These are phyloP conservation scores for Ceratina calcarata DNA, from an alignment of 1,140 invertebrate species.

Conservation along the genomic window DNA sequence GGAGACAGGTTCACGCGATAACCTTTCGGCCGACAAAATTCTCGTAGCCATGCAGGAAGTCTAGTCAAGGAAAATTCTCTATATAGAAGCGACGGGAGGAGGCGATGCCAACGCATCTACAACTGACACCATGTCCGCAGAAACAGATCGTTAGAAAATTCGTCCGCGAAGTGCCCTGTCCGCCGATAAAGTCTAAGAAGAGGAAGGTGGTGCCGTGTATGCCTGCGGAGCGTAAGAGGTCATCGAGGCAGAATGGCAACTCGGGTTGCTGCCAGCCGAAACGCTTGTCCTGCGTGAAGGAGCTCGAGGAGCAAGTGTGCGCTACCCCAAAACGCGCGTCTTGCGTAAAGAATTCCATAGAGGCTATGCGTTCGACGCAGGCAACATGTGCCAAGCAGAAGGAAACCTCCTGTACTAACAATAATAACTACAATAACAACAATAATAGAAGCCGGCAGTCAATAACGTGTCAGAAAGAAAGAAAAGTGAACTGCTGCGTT, in stretches of 20 bases:
- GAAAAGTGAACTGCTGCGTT: not conserved
- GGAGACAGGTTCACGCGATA: constrained; percentile 20
- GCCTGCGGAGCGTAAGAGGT: not conserved
- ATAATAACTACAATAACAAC: too few relatives aligned
- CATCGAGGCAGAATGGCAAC: not conserved
- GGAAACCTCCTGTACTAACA: too few relatives aligned
- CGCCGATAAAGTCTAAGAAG: not conserved
- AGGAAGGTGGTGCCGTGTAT: not conserved
- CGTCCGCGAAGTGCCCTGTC: not conserved
- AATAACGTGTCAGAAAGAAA: too few relatives aligned
- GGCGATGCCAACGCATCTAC: constrained; percentile 18
- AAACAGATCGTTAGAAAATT: constrained; percentile 22
- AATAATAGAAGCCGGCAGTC: too few relatives aligned
- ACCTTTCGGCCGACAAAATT: not conserved
- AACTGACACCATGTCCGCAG: not conserved
- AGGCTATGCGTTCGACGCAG: too few relatives aligned
- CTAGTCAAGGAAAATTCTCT: not conserved
- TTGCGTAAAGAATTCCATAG: too few relatives aligned
- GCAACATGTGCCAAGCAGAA: too few relatives aligned
- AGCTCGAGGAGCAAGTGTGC: not conserved
- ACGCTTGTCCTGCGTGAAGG: not conserved
- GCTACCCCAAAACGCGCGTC: not conserved
- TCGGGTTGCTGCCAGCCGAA: too few relatives aligned
- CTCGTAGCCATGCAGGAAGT: constrained; percentile 2
- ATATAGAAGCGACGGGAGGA: not conserved